Base-by-base conservation (phyloP, 2,113 vertebrate species). In the Fukomys damarensis region DNA sequence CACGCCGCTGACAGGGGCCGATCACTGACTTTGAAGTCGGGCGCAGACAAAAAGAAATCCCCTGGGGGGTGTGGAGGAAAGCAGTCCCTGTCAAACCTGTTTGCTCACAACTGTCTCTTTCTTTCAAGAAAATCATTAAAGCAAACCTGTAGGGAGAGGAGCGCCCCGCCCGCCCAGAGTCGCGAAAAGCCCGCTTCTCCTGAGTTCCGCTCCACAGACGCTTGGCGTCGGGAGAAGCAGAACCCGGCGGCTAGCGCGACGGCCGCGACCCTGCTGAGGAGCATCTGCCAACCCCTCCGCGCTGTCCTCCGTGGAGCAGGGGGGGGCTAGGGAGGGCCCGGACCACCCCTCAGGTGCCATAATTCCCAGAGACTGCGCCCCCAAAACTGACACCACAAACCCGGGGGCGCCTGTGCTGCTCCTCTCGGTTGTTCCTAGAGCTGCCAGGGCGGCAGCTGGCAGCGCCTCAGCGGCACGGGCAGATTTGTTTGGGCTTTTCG, bases 61-160 rank as follows among this genome's bases (percentile, higher is more conserved):
- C 98, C 98, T 85, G 56, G 89, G 97, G 96, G 96, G 92, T 91
- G 77, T 98, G 59, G 98, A 98, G 89, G 86, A 88, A 68, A 28
- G 98, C 98, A 93, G 98, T 98, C 98, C 98, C 98, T 93, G 99
- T 99, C 98, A 98, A 98, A 99, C 99, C 98, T 98, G 99, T 99
- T 99, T 99, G 98, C 98, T 99, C 98, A 98, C 99, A 98, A 99
- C 98, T 98, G 96, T 98, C 98, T 98, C 93, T 93, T 98, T 97
- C 97, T 98, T 96, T 97, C 98, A 98, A 98, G 98, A 98, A 98
- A 99, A 98, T 97, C 98, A 98, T 98, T 98, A 98, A 93, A 98
- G 98, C 98, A 98, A 98, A 97, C 94, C 98, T 94, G 98, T 93
- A 93, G 97, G 98, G 98, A 97, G 96, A 93, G 91, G 90, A 95